These are phyloP conservation scores for Chloropsis cyanopogon DNA, from an alignment of 2,113 vertebrate genomes.

Conservation along the genomic window DNA sequence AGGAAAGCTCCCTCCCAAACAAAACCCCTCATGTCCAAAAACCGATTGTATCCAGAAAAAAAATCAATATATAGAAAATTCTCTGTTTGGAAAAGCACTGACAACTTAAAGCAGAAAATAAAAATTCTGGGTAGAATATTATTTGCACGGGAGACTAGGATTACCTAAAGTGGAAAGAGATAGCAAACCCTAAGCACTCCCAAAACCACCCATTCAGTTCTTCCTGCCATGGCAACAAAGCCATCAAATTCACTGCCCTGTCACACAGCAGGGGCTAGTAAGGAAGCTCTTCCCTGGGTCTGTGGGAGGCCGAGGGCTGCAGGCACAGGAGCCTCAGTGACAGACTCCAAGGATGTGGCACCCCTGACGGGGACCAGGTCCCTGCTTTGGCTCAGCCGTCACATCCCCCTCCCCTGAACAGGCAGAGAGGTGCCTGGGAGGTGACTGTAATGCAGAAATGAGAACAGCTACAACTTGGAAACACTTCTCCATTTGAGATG, in stretches of 20 bases:
- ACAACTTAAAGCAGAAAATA: not conserved
- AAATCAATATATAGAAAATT: not conserved
- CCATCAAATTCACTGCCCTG: not conserved
- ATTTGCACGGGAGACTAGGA: not conserved
- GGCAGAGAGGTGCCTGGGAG: not conserved
- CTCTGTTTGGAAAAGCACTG: not conserved
- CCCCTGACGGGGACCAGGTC: not conserved
- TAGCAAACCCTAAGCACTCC: not conserved
- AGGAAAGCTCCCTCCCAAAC: not conserved
- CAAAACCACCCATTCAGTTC: not conserved
- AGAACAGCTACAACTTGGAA: not conserved
- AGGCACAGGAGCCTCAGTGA: not conserved
- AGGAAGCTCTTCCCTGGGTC: not conserved
- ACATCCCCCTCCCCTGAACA: not conserved
- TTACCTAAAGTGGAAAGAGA: not conserved
- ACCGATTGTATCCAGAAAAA: not conserved
- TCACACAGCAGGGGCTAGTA: not conserved
- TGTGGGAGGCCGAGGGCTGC: too few species aligned
- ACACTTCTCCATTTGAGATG: not conserved
- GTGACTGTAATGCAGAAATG: not conserved
- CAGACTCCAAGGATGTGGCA: rapidly evolving
- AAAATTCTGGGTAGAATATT: not conserved
- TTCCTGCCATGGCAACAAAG: not conserved
- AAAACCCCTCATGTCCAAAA: not conserved
- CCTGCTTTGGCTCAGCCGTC: not conserved